Percentiles rank a stretch among this genome's conserved stretches.
These are phyloP conservation scores for Tetranychus cinnabarinus DNA, from an alignment of 1,140 invertebrate genomes.

Conservation along the genomic window DNA sequence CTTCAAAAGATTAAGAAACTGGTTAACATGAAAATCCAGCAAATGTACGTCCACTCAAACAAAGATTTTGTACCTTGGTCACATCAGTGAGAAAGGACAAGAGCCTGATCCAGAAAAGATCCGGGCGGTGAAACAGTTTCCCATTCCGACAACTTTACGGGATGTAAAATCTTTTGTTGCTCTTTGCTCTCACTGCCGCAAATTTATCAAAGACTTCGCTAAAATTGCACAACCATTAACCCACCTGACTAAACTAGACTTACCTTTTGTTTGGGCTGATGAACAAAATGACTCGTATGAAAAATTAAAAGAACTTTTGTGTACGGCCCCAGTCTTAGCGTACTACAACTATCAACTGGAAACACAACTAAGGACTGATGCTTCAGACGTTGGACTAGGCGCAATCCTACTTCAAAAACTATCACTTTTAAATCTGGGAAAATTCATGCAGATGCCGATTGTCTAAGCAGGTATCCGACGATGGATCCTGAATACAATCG, in stretches of 20 bases:
- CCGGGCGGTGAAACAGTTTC: not conserved
- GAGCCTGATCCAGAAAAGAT: not conserved
- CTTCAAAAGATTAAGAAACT: constrained; percentile 10
- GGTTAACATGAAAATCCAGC: constrained; percentile 14
- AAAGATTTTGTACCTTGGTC: constrained; percentile 10
- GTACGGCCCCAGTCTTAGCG: not conserved
- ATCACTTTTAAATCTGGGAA: too few relatives aligned
- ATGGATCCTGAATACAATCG: too few relatives aligned
- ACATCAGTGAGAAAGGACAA: constrained; percentile 7
- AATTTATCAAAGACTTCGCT: not conserved
- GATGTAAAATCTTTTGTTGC: not conserved
- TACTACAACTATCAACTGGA: not conserved
- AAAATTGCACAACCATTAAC: not conserved
- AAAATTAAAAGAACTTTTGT: not conserved
- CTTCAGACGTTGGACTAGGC: not conserved
- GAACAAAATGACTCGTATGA: not conserved
- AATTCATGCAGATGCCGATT: too few relatives aligned
- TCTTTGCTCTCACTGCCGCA: not conserved
- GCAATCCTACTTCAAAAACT: not conserved
- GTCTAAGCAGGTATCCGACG: too few relatives aligned
- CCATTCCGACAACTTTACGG: not conserved
- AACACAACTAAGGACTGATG: not conserved
- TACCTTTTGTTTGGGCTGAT: not conserved
- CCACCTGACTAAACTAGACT: not conserved
- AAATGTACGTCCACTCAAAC: constrained; percentile 10